These are phyloP conservation scores for Malurus splendens DNA, from an alignment of 2,797 vertebrate species.

Conservation along the genomic window DNA sequence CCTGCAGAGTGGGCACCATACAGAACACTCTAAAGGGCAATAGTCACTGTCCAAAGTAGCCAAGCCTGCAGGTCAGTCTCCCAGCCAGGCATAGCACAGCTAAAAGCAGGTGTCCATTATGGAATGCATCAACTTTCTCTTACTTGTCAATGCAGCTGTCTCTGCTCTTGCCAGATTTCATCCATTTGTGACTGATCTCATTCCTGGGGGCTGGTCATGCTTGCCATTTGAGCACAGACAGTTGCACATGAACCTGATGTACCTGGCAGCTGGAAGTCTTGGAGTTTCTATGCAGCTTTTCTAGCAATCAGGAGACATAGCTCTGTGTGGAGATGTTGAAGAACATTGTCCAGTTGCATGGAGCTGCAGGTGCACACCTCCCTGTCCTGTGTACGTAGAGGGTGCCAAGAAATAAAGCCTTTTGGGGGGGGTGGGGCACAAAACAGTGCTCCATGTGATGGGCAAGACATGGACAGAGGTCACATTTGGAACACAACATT, in stretches of 20 bases:
- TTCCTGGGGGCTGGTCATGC: background rate
- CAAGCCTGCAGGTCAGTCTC: background rate
- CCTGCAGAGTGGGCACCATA: background rate
- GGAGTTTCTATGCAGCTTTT: rapidly evolving
- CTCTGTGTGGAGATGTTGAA: background rate
- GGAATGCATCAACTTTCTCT: background rate
- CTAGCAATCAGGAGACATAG: background rate
- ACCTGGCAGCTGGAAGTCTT: background rate
- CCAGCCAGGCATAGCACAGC: background rate
- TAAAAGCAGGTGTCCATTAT: background rate
- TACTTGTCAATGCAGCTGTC: background rate
- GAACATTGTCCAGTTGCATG: background rate
- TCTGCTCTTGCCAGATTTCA: background rate
- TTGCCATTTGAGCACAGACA: background rate
- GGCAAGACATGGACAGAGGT: background rate
- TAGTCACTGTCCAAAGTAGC: background rate
- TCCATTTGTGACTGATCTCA: background rate
- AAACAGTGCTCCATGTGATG: background rate
- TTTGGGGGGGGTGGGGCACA: background rate
- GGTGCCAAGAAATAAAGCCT: background rate
- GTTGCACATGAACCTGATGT: background rate
- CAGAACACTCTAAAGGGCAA: rapidly evolving
- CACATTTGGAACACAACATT: background rate
- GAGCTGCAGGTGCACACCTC: background rate
- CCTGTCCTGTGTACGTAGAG: background rate